Percentiles rank a stretch among this genome's conserved stretches.
Evolutionary conservation across 1,140 invertebrate species (phyloP).

Genomic region (Sycobia sp.): DNA sequence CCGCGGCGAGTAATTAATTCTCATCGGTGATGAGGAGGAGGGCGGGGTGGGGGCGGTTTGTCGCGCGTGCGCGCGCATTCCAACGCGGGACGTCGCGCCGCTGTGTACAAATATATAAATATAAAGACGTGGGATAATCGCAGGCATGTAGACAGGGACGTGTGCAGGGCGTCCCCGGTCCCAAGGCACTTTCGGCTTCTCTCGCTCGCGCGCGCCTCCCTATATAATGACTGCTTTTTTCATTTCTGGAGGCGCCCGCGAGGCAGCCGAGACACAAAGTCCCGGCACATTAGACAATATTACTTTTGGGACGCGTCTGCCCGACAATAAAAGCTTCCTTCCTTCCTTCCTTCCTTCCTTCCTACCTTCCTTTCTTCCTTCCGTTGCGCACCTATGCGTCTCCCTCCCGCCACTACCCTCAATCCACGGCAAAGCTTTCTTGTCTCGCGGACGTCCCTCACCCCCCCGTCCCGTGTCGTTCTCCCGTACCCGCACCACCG

Average conservation of each 20-base stretch:
- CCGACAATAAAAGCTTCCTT: slow-evolving; percentile 37
- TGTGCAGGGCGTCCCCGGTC: slow-evolving; percentile 36
- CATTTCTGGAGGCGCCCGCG: neutral
- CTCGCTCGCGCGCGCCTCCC: too few species aligned
- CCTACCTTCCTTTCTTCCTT: neutral
- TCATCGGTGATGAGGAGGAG: too few species aligned
- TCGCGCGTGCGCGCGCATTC: neutral
- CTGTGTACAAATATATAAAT: too few species aligned
- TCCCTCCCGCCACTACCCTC: neutral
- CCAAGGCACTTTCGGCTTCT: slow-evolving; percentile 41
- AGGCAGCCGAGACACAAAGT: neutral
- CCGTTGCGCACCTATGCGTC: neutral
- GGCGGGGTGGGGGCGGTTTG: too few species aligned
- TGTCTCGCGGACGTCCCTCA: too few species aligned
- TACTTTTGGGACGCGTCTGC: slow-evolving; percentile 43
- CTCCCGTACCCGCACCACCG: neutral
- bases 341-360: slow-evolving; percentile 14
- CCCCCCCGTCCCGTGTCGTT: too few species aligned
- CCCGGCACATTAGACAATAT: slow-evolving; percentile 45
- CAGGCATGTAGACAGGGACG: too few species aligned
- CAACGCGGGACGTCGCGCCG: neutral
- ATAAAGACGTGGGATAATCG: too few species aligned
- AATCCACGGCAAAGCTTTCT: too few species aligned
- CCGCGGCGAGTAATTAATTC: slow-evolving; percentile 21
- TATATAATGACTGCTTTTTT: slow-evolving; percentile 41